Evolutionary conservation across 1,140 invertebrate species (phyloP), one percentile per base, ranked within the genome.

Genomic region (Cotesia glomerata): DNA sequence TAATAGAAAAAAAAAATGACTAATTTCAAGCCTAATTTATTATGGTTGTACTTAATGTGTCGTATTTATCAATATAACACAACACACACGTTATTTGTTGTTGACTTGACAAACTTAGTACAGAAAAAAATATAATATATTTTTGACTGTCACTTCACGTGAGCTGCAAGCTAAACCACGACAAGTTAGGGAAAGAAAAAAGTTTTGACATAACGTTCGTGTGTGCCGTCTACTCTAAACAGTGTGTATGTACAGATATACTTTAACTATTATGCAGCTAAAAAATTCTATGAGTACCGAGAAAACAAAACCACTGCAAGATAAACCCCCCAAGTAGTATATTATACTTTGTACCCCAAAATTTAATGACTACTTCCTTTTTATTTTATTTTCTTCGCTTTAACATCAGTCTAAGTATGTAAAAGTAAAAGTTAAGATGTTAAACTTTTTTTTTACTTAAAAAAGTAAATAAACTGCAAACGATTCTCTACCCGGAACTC

Each of bases 281-380:
- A 45, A 45, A 45, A 45, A 45, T 45, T 45, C 64, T 32, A 49
- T 16, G 39, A 51, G 13, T n/a, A 14, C 39, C 3, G 39, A 45
- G 39, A 45, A 45, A 5, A 45, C 39, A 34, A 16, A 68, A 69
- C 26, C 26, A 39, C 51, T 58, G 52, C 49, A 58, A 71, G 45
- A 59, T 4, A 26, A 71, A 64, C 62, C 59, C 59, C 56, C 39
- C 68, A 70, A 70, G 58, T 71, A 45, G 39, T 71, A 13, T 62
- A 9, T 26, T 26, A 26, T 26, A 26, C 26, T 62, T 62, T 62
- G 36, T 45, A 13, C 39, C 49, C 16, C 14, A 71, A 52, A 63
- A 26, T 51, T 49, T 61, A 61, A 62, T 39, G 49, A 51, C 59
- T 63, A 49, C 9, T 26, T 45, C 18, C 34, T 34, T 34, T 32